These are phyloP conservation scores for Leptinotarsa juncta DNA, from an alignment of 2,888 invertebrate genomes.

Conservation along the genomic window DNA sequence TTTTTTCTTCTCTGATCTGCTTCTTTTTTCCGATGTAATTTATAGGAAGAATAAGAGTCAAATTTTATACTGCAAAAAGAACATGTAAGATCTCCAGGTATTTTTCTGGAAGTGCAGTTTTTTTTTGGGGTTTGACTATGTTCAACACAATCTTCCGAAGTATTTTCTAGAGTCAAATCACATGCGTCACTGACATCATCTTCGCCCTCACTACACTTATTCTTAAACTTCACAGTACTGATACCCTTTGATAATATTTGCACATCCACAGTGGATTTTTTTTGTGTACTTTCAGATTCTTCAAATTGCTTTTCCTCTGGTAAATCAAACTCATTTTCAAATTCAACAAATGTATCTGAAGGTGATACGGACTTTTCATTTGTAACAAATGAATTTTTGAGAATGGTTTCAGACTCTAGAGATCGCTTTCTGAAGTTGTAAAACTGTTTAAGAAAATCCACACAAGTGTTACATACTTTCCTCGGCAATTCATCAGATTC, in stretches of 20 bases:
- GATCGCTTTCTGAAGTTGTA: conserved; percentile 37
- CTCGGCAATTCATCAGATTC: conserved; percentile 39
- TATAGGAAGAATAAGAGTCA: conserved; percentile 35
- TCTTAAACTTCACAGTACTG: not conserved
- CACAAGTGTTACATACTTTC: conserved; percentile 37
- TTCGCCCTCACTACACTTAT: not conserved
- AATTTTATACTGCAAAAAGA: conserved; percentile 40
- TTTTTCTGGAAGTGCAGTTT: conserved; percentile 12
- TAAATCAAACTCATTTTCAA: conserved; percentile 12
- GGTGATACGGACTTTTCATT: conserved; percentile 13
- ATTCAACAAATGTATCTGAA: not conserved
- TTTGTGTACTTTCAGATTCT: not conserved
- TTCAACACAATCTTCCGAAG: not conserved
- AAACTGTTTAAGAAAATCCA: conserved; percentile 37
- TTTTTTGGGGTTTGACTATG: not conserved
- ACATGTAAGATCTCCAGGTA: conserved; percentile 34
- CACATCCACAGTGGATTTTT: not conserved
- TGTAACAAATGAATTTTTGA: conserved; percentile 26
- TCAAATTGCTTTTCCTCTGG: not conserved
- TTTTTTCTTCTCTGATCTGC: conserved; percentile 44
- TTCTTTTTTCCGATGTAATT: conserved; percentile 43
- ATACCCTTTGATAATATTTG: not conserved
- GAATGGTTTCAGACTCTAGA: conserved; percentile 33
- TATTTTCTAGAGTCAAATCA: not conserved
- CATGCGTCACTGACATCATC: conserved; percentile 10